Base-by-base conservation (phyloP, 2,888 invertebrate species). In the Syrista parreyssii region DNA sequence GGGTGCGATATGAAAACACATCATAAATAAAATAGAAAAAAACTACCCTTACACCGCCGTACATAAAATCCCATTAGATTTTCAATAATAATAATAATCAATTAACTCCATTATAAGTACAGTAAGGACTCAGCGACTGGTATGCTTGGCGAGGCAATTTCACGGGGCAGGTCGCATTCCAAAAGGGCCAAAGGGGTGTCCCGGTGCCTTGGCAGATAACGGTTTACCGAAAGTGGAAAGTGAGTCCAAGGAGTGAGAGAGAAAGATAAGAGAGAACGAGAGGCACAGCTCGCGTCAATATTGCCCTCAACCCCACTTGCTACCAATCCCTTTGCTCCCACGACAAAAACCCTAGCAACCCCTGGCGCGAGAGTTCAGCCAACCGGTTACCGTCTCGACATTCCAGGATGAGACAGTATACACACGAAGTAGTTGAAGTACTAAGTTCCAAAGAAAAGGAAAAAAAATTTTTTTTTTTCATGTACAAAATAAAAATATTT, bases 371-470 rank as follows among this genome's bases (percentile, higher is more conserved):
- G 76, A 78, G 69, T 80, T 75, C 76, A 68, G 74, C 75, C 74
- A 79, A 79, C 75, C 79, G 80, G 80, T 81, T 79, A 81, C 80
- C 79, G 75, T 76, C 77, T 32, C 72, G 32, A 73, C 74, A 76
- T 75, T 68, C 40, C 40, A 40, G 40, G 40, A 2, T 40, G 15
- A 40, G 40, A 40, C 40, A 15, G 40, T 40, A 40, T 40, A 15
- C 15, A 15, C 40, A 15, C 15, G 15, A 4, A 6, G 40, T 6
- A 15, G 15, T 40, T 40, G 40, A 40, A 15, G 40, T 15, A 15
- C 15, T 40, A 40, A 40, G 15, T 15, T 40, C 40, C 40, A 15
- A 40, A 15, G 40, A 1, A 40, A 40, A 40, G 15, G 4, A 15
- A 15, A 12, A 1, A 40, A 40, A 36, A 36, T 15, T 15, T 15